Evolutionary conservation across 2,113 vertebrate species (phyloP).

Genomic region (Tautogolabrus adspersus): DNA sequence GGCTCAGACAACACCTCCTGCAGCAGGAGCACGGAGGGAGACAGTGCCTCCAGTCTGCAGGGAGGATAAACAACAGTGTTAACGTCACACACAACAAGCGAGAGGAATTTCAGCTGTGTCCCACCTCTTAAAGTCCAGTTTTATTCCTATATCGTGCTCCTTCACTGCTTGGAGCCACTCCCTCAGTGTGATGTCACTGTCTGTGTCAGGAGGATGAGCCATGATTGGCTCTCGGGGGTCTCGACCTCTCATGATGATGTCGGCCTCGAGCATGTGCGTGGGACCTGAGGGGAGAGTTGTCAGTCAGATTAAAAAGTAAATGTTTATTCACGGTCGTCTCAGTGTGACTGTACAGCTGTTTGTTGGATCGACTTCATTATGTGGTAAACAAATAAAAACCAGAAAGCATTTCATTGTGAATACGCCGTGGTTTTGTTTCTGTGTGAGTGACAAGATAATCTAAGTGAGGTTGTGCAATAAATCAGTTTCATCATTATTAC

Average conservation of each 20-base stretch:
- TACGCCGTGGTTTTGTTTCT: too few species aligned
- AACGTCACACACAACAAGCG: background rate
- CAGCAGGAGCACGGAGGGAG: constrained; percentile 86
- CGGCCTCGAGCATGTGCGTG: constrained; percentile 94
- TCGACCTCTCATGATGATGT: constrained; percentile 85
- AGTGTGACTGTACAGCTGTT: background rate
- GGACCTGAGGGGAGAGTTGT: constrained; percentile 76
- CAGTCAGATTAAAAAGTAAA: too few species aligned
- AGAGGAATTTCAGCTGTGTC: rapidly evolving
- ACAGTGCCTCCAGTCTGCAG: constrained; percentile 85
- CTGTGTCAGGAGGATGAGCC: constrained; percentile 92
- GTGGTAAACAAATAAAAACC: too few species aligned
- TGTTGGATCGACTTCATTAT: too few species aligned
- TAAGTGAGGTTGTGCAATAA: too few species aligned
- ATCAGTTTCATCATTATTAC: too few species aligned
- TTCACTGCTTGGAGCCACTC: constrained; percentile 87
- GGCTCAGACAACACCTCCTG: constrained; percentile 64
- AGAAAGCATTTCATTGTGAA: background rate
- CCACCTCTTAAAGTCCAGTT: constrained; percentile 98
- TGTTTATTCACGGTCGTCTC: background rate
- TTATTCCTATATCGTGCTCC: constrained; percentile 88
- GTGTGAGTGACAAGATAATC: too few species aligned
- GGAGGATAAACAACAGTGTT: background rate
- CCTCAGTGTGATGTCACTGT: constrained; percentile 89
- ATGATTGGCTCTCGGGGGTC: constrained; percentile 88